Evolutionary conservation across 2,888 invertebrate species (phyloP).

Genomic region (Drosophila anomelani): DNA sequence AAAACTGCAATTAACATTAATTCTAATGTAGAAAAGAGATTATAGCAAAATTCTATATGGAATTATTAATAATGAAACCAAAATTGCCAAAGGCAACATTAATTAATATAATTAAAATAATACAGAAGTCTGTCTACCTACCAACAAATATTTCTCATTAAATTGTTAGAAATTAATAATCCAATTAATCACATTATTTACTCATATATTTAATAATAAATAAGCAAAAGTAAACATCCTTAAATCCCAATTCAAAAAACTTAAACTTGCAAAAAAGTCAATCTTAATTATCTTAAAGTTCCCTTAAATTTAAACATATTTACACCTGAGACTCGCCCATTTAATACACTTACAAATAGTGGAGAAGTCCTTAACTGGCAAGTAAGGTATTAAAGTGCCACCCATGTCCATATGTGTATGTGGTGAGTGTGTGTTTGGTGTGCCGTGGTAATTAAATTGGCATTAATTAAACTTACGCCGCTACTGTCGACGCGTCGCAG

Average conservation of each 20-base stretch:
- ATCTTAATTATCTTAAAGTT: not conserved
- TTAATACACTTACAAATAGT: conserved; percentile 23
- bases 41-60: not conserved
- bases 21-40: not conserved
- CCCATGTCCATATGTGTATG: conserved; percentile 4
- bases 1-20: not conserved
- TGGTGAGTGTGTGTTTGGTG: conserved; percentile 19
- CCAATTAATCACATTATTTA: not conserved
- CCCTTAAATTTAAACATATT: not conserved
- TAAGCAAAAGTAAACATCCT: not conserved
- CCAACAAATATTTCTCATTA: too few relatives aligned
- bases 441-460: conserved; percentile 71
- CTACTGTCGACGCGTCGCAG: conserved; percentile 34
- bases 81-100: too few relatives aligned
- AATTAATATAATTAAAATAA: too few relatives aligned
- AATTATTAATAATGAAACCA: not conserved
- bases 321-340: not conserved
- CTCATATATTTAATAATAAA: not conserved
- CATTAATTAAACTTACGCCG: conserved; percentile 74
- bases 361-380: conserved; percentile 11
- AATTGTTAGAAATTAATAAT: not conserved
- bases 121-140: too few relatives aligned
- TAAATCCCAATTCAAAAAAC: too few relatives aligned
- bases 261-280: too few relatives aligned
- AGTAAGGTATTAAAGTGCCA: conserved; percentile 22